Percentiles rank a stretch among this genome's conserved stretches.
Evolutionary conservation across 2,113 vertebrate genomes (phyloP).

Genomic region (Pseudopodoces humilis): DNA sequence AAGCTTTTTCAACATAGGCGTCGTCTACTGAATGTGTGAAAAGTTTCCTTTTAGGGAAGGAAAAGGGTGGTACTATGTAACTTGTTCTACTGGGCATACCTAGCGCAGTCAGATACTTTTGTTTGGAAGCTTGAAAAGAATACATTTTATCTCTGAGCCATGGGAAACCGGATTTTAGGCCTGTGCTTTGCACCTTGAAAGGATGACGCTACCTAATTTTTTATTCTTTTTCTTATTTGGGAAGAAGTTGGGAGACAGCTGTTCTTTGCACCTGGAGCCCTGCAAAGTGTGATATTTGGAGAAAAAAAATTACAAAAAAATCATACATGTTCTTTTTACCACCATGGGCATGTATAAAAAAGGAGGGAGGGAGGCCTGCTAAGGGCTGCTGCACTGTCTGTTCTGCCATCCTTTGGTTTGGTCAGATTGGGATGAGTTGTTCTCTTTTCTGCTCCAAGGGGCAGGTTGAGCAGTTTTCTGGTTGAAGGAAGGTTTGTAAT

Average conservation of each 20-base stretch:
- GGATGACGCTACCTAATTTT: not conserved
- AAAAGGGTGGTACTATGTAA: not conserved
- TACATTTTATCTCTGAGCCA: not conserved
- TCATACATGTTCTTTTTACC: not conserved
- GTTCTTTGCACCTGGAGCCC: not conserved
- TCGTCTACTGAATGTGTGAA: not conserved
- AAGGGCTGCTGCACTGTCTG: not conserved
- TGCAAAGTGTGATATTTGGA: not conserved
- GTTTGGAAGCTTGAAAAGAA: not conserved
- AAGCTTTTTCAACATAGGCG: not conserved
- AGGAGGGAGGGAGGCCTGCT: not conserved
- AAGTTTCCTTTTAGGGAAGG: not conserved
- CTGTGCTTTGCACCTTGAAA: not conserved
- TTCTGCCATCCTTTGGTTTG: not conserved
- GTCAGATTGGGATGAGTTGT: not conserved
- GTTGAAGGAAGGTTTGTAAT: not conserved
- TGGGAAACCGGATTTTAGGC: not conserved
- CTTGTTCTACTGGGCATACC: not conserved
- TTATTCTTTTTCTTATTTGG: not conserved
- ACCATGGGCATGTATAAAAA: not conserved
- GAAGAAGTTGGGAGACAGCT: not conserved
- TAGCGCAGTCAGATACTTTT: not conserved
- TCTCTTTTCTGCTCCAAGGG: not conserved
- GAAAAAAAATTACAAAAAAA: too few relatives aligned
- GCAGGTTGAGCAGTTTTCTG: not conserved